Evolutionary conservation across 1,140 invertebrate species (phyloP).

Genomic region (Oedothorax gibbosus): DNA sequence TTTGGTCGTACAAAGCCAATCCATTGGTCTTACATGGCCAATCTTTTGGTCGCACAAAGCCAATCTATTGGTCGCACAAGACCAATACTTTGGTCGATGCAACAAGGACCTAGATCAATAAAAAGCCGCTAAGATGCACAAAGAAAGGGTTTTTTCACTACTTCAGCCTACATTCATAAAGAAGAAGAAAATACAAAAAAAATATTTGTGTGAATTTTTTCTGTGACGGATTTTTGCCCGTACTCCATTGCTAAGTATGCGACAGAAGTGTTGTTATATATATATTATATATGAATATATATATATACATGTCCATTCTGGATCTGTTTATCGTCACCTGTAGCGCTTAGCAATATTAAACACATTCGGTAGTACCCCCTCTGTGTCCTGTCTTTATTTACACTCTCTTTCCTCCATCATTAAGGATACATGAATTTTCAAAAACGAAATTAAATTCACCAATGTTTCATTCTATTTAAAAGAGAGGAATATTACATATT

Average conservation of each 20-base stretch:
- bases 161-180: conserved; percentile 26
- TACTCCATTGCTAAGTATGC: conserved; percentile 59
- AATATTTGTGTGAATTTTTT: conserved; percentile 43
- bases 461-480: no score
- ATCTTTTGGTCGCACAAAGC: conserved; percentile 37
- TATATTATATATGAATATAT: conserved; percentile 54
- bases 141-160: conserved; percentile 33
- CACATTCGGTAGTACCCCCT: conserved; percentile 47
- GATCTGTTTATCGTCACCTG: conserved; percentile 57
- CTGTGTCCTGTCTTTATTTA: conserved; percentile 51
- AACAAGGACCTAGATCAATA: conserved; percentile 54
- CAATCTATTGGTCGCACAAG: neutral
- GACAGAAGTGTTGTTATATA: conserved; percentile 60
- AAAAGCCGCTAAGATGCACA: conserved; percentile 59
- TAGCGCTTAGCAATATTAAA: conserved; percentile 61
- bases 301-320: conserved; percentile 60
- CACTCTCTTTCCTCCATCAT: no score
- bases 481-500: no score
- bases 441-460: no score
- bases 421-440: no score
- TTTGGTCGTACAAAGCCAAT: conserved; percentile 41
- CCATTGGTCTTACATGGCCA: neutral
- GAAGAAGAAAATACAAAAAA: conserved; percentile 49
- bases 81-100: conserved; percentile 42
- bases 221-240: conserved; percentile 44